Evolutionary conservation across 92 coral and sea anemone species (phyloP).

Genomic region (Epizoanthus rinbou): DNA sequence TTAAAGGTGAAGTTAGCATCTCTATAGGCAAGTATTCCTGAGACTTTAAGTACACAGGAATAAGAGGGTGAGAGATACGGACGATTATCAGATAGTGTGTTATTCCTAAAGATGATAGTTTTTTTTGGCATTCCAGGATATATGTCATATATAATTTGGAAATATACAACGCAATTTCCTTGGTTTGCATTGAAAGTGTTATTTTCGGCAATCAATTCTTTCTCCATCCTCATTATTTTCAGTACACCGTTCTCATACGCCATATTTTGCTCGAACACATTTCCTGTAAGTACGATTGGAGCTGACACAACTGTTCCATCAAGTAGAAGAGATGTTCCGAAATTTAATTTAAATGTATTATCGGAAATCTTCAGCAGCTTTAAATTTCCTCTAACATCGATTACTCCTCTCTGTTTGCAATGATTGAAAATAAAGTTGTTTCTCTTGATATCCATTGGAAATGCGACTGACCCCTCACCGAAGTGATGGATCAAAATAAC

Average conservation of each 20-base stretch:
- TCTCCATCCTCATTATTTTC: slow-evolving; percentile 26
- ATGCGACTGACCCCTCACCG: background rate
- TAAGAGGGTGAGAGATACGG: background rate
- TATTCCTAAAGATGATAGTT: slow-evolving; percentile 23
- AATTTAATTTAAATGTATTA: slow-evolving; percentile 37
- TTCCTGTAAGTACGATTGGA: background rate
- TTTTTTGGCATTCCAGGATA: background rate
- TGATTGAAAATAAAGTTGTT: slow-evolving; percentile 39
- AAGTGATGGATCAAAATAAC: slow-evolving; percentile 28
- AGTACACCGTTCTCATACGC: slow-evolving; percentile 27
- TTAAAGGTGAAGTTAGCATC: background rate
- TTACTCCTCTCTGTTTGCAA: slow-evolving; percentile 43
- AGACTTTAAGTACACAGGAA: slow-evolving; percentile 34
- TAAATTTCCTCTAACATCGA: slow-evolving; percentile 20
- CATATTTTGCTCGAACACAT: slow-evolving; percentile 35
- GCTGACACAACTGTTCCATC: background rate
- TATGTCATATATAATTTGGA: slow-evolving; percentile 23
- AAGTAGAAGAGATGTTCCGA: slow-evolving; percentile 39
- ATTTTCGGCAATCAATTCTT: background rate
- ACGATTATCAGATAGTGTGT: slow-evolving; percentile 40
- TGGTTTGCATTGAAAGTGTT: slow-evolving; percentile 33
- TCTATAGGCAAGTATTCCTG: slow-evolving; percentile 25
- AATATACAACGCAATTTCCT: slow-evolving; percentile 23
- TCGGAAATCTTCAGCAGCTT: slow-evolving; percentile 2
- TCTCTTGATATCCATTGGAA: background rate